Conservation (phyloP, 35 echinoderm and acorn worm species). For the Stichopus chloronotus region DNA sequence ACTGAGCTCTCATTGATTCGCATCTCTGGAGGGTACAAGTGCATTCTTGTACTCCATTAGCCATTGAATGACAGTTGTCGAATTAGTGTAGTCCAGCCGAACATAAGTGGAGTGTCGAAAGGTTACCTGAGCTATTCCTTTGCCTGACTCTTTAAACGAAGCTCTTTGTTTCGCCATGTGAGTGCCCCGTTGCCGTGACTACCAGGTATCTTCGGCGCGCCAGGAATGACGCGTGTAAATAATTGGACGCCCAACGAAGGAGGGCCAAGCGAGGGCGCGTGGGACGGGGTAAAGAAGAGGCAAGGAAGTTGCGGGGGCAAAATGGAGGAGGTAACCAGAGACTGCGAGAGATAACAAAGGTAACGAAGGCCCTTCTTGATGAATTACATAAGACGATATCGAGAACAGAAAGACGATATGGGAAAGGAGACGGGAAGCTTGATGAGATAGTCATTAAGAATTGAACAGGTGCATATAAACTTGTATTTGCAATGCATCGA, state of each 20-base stretch:
- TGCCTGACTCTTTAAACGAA: neutral
- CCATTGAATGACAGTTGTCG: slow-evolving; percentile 47
- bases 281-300: neutral
- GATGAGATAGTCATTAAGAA: neutral
- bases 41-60: slow-evolving; percentile 29
- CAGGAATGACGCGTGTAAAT: slow-evolving; percentile 52
- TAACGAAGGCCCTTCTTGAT: neutral
- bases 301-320: neutral
- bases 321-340: neutral
- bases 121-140: slow-evolving; percentile 40
- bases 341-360: neutral
- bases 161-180: slow-evolving; percentile 45
- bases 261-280: slow-evolving; percentile 30
- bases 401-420: neutral
- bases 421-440: neutral
- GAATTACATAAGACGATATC: neutral
- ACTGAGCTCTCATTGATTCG: slow-evolving; percentile 1
- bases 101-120: slow-evolving; percentile 55
- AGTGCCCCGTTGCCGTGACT: slow-evolving; percentile 25
- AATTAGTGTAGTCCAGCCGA: slow-evolving; percentile 46
- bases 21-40: neutral
- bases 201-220: slow-evolving; percentile 46
- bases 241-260: slow-evolving; percentile 16
- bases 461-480: neutral
- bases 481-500: no score